Evolutionary conservation across 2,113 vertebrate species (phyloP).

Genomic region (Leucosticte australis): DNA sequence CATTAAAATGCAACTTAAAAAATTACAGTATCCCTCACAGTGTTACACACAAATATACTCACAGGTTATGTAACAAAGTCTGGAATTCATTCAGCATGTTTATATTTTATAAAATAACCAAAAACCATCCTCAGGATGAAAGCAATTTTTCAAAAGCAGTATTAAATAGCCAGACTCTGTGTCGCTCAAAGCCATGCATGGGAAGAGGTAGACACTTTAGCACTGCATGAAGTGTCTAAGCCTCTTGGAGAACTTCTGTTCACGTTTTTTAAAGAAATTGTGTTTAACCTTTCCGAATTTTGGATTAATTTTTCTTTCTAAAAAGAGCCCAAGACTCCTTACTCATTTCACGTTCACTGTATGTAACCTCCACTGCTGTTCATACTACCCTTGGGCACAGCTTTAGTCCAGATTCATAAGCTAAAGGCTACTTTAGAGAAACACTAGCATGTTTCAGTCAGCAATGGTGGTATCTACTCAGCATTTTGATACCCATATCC

Average conservation of each 20-base stretch:
- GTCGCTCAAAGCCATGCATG: neutral
- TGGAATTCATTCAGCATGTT: neutral
- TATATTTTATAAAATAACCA: neutral
- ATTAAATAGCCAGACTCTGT: neutral
- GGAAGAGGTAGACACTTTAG: neutral
- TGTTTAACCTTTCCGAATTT: neutral
- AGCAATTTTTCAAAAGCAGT: neutral
- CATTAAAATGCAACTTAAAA: neutral
- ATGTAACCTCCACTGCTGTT: neutral
- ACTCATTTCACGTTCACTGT: fast-evolving
- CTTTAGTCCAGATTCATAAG: neutral
- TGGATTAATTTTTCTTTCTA: neutral
- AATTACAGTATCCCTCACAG: neutral
- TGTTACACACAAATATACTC: neutral
- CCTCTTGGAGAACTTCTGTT: neutral
- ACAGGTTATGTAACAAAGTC: neutral
- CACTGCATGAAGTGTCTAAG: fast-evolving
- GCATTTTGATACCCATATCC: neutral
- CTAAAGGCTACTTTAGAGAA: neutral
- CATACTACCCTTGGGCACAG: neutral
- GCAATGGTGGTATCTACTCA: neutral
- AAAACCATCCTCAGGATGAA: neutral
- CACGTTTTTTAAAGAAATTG: neutral
- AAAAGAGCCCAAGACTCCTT: neutral
- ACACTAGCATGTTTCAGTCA: neutral